A percentile compares a stretch with the other conserved stretches of the same genome.
phyloP scores from a whole-genome alignment of 2,113 vertebrate genomes.

The Entomyzon cyanotis region DNA sequence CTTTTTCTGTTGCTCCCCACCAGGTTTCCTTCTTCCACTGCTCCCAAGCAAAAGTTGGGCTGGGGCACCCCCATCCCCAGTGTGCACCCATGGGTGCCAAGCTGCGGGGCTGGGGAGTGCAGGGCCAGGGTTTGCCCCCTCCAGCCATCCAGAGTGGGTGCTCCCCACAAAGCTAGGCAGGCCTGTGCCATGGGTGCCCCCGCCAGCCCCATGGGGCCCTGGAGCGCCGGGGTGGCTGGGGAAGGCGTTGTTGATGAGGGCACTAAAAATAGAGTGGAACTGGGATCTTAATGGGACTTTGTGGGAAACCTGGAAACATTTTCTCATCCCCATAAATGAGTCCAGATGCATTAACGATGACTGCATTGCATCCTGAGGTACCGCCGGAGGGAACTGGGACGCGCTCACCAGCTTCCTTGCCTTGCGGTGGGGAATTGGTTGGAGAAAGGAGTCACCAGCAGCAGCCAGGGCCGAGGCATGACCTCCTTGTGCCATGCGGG shows the following conservation, averaged over 20 bases:
- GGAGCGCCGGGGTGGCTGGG: background rate
- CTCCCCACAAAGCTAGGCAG: background rate
- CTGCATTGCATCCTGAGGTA: slow-evolving; percentile 65
- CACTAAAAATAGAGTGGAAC: slow-evolving; percentile 65
- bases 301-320: slow-evolving; percentile 73
- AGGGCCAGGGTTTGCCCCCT: background rate
- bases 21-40: background rate
- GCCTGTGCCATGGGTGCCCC: background rate
- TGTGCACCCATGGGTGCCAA: background rate
- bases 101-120: accelerated
- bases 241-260: slow-evolving; percentile 35
- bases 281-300: slow-evolving; percentile 71
- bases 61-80: accelerated
- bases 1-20: background rate
- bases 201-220: background rate
- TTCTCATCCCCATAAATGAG: slow-evolving; percentile 66
- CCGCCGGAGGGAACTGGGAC: slow-evolving; percentile 39
- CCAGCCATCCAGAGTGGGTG: accelerated
- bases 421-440: background rate
- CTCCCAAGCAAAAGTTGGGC: background rate
- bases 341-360: slow-evolving; percentile 69
- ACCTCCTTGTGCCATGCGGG: background rate
- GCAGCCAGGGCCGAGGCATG: accelerated
- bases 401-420: background rate
- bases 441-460: background rate